Evolutionary conservation across 2,888 invertebrate species (phyloP).

Genomic region (Agapetus fuscipes): DNA sequence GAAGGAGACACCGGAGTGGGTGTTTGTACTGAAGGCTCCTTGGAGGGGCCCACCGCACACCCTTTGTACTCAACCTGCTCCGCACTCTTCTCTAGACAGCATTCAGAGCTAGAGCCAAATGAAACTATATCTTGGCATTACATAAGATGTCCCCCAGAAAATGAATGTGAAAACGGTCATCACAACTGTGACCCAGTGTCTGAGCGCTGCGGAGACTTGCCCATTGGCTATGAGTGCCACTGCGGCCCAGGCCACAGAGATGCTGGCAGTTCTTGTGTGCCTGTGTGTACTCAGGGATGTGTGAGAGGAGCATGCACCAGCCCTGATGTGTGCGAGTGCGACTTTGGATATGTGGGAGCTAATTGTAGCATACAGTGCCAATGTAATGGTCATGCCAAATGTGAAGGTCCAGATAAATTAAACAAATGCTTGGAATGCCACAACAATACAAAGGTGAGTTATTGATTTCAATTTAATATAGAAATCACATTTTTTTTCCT

Average conservation of each 20-base stretch:
- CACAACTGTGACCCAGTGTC: slow-evolving; percentile 81
- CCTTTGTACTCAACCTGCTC: slow-evolving; percentile 48
- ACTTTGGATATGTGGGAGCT: slow-evolving; percentile 90
- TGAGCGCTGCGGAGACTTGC: slow-evolving; percentile 78
- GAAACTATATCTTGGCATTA: slow-evolving; percentile 77
- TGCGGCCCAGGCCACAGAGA: slow-evolving; percentile 67
- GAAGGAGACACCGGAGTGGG: slow-evolving; percentile 62
- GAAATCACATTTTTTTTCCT: too few species aligned
- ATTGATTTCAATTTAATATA: slow-evolving; percentile 6
- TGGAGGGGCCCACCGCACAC: slow-evolving; percentile 57
- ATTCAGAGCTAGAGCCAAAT: slow-evolving; percentile 33
- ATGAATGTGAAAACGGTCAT: slow-evolving; percentile 86
- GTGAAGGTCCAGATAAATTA: slow-evolving; percentile 76
- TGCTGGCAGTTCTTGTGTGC: slow-evolving; percentile 58
- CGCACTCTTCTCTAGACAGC: slow-evolving; percentile 39
- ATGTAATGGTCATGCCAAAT: slow-evolving; percentile 91
- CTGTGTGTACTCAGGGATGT: slow-evolving; percentile 77
- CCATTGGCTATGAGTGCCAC: slow-evolving; percentile 72
- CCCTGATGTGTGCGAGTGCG: slow-evolving; percentile 78
- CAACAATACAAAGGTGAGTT: slow-evolving; percentile 77
- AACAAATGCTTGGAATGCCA: slow-evolving; percentile 75
- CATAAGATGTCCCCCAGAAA: slow-evolving; percentile 81
- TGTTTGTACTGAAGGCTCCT: slow-evolving; percentile 80
- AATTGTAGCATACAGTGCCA: slow-evolving; percentile 91
- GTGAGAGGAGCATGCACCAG: slow-evolving; percentile 76